Conservation (phyloP, 2,797 vertebrate genomes). For the Tragelaphus eurycerus region DNA sequence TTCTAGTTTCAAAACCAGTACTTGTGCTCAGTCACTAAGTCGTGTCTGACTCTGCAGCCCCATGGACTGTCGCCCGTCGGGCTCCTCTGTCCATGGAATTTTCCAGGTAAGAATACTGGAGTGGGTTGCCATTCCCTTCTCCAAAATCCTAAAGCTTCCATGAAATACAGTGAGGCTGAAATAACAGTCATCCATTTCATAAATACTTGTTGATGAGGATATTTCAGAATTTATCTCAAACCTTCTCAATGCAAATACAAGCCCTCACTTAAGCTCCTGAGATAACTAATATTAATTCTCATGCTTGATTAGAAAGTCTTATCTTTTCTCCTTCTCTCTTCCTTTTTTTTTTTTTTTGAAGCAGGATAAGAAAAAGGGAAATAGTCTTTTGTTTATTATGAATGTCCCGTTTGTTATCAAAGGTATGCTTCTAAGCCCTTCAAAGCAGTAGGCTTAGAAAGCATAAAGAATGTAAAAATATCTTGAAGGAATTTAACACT, state of each 20-base stretch:
- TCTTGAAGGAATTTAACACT: conserved; percentile 80
- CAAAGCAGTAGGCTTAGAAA: conserved; percentile 77
- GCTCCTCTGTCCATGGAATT: background rate
- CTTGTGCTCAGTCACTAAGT: background rate
- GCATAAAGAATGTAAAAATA: conserved; percentile 77
- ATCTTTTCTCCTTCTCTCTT: background rate
- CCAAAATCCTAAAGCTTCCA: background rate
- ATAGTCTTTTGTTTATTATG: conserved; percentile 61
- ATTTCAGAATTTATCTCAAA: background rate
- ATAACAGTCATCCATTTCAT: background rate
- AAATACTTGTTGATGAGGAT: background rate
- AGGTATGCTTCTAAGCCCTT: conserved; percentile 77
- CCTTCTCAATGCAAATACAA: background rate
- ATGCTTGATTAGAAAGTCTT: conserved; percentile 10
- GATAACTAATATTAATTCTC: background rate
- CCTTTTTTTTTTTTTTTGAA: background rate
- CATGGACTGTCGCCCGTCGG: background rate
- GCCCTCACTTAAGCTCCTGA: background rate
- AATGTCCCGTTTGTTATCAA: conserved; percentile 76
- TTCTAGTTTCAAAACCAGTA: background rate
- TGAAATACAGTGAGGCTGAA: background rate
- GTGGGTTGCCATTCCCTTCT: background rate
- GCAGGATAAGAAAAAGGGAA: conserved; percentile 45
- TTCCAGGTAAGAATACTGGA: background rate
- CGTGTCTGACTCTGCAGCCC: background rate